Evolutionary conservation across 2,113 vertebrate species (phyloP).

Genomic region (Cyanoderma ruficeps): DNA sequence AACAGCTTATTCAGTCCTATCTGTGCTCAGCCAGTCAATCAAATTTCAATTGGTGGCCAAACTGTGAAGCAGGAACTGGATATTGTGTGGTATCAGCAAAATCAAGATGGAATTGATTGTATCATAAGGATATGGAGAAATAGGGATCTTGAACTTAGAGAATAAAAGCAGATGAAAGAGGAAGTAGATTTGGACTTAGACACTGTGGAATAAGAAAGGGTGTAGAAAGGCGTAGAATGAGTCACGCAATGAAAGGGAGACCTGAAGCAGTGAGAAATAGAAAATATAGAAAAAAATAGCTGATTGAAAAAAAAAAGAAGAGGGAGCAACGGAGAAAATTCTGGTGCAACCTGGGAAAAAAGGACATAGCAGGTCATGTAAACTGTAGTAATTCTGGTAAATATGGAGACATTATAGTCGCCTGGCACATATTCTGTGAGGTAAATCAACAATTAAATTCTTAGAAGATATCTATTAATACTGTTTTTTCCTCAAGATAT

Average conservation of each 20-base stretch:
- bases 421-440: neutral
- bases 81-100: neutral
- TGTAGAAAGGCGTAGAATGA: neutral
- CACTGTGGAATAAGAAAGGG: neutral
- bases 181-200: neutral
- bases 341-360: neutral
- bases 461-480: neutral
- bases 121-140: neutral
- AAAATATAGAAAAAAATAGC: neutral
- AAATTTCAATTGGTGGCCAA: constrained; percentile 18
- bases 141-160: neutral
- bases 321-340: neutral
- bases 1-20: neutral
- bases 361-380: neutral
- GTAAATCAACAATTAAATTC: neutral
- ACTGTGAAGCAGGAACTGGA: neutral
- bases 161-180: neutral
- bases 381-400: neutral
- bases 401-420: neutral
- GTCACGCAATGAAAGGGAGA: neutral
- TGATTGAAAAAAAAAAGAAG: neutral
- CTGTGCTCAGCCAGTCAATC: neutral
- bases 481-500: neutral
- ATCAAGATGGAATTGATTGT: neutral
- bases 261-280: neutral